phyloP scores from a whole-genome alignment of 2,113 vertebrate genomes.

The Machaerirhynchus nigripectus region DNA sequence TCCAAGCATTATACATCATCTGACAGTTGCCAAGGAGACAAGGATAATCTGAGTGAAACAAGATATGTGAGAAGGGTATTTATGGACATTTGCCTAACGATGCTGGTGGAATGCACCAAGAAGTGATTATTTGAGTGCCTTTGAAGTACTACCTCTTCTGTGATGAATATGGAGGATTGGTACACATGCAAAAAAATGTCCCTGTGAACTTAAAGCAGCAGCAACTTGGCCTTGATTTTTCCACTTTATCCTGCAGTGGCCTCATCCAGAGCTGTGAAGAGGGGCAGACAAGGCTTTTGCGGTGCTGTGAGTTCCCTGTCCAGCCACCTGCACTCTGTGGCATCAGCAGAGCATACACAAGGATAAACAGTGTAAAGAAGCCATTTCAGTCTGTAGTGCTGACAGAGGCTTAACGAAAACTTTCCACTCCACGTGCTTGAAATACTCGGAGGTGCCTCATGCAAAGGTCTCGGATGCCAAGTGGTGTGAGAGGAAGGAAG shows the following conservation, averaged over 20 bases:
- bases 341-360: not conserved
- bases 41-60: constrained; percentile 54
- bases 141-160: constrained; percentile 1
- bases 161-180: not conserved
- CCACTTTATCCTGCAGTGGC: not conserved
- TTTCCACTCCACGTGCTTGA: not conserved
- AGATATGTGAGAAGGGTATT: constrained; percentile 61
- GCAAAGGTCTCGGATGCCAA: not conserved
- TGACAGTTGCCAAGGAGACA: constrained; percentile 62
- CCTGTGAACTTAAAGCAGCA: not conserved
- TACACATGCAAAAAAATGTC: not conserved
- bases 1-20: constrained; percentile 45
- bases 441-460: not conserved
- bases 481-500: not conserved
- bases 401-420: not conserved
- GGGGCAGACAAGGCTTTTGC: not conserved
- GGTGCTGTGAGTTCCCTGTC: not conserved
- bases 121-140: constrained; percentile 17
- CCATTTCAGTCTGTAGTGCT: not conserved
- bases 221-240: not conserved
- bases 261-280: not conserved
- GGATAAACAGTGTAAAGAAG: not conserved
- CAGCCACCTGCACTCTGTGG: not conserved
- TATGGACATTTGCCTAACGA: constrained; percentile 45
- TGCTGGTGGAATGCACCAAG: constrained; percentile 26